These are phyloP conservation scores for Acrobasis repandana DNA, from an alignment of 2,888 invertebrate genomes.

Conservation along the genomic window DNA sequence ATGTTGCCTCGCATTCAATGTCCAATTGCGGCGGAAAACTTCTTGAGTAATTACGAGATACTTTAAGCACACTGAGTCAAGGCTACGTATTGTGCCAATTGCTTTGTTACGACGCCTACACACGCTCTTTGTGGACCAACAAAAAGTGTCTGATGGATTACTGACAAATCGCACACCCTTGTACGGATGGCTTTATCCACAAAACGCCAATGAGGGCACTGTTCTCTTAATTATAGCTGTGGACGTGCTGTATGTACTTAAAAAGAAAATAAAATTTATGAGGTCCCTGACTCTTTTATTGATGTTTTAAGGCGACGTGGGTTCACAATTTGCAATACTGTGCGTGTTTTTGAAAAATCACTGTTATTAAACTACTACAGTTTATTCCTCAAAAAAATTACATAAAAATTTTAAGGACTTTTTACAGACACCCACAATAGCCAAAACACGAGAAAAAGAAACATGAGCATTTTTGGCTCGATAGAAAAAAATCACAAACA, in stretches of 20 bases:
- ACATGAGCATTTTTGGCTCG: no score
- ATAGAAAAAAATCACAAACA: no score
- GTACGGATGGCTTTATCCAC: constrained; percentile 26
- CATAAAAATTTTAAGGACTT: no score
- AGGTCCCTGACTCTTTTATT: constrained; percentile 19
- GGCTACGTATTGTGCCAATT: constrained; percentile 47
- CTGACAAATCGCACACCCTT: constrained; percentile 44
- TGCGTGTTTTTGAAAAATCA: no score
- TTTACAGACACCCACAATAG: no score
- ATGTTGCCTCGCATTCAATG: constrained; percentile 23
- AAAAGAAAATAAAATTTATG: constrained; percentile 21
- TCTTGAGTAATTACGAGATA: constrained; percentile 13
- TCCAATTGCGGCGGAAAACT: constrained; percentile 8
- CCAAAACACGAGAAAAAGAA: no score
- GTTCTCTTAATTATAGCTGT: constrained; percentile 26
- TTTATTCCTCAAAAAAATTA: no score
- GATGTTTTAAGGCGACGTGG: no score
- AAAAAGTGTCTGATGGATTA: constrained; percentile 49
- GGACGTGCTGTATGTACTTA: constrained; percentile 2
- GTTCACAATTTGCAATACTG: no score
- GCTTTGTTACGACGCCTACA: constrained; percentile 49
- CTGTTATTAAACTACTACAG: no score
- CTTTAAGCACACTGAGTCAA: constrained; percentile 34
- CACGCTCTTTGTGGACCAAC: constrained; percentile 43
- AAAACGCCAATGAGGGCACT: constrained; percentile 23